Percentiles rank a stretch among this genome's conserved stretches.
phyloP scores from a whole-genome alignment of 2,797 vertebrate species.

The Characodon lateralis region DNA sequence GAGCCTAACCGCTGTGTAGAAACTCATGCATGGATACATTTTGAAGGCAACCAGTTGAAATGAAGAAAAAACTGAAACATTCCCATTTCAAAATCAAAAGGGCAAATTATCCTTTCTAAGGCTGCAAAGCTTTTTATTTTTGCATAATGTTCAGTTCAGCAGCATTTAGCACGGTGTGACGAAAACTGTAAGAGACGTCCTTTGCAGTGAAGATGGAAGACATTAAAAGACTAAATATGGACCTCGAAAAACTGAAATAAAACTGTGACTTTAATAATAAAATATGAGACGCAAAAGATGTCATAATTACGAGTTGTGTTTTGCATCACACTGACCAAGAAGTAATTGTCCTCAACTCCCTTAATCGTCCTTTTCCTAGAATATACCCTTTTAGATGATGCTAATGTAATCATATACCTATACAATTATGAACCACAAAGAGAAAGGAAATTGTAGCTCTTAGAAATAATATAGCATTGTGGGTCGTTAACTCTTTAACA shows the following conservation, averaged over 20 bases:
- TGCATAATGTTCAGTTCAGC: not conserved
- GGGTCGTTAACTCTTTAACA: not conserved
- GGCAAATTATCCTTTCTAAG: not conserved
- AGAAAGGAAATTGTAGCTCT: not conserved
- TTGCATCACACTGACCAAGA: not conserved
- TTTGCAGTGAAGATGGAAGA: not conserved
- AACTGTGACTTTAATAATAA: not conserved
- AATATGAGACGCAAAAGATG: not conserved
- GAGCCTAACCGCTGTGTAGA: not conserved
- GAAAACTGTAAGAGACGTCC: not conserved
- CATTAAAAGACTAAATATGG: not conserved
- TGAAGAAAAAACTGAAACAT: not conserved
- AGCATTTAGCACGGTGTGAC: not conserved
- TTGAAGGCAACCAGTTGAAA: not conserved
- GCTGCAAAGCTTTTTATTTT: not conserved
- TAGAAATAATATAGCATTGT: not conserved
- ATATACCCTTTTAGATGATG: not conserved
- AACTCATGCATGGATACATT: too few species aligned
- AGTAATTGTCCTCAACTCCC: not conserved
- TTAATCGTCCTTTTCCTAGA: not conserved
- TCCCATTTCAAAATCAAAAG: not conserved
- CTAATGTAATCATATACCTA: not conserved
- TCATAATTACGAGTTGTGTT: not conserved
- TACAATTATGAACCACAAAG: not conserved
- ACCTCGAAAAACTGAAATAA: not conserved